A percentile compares a stretch with the other conserved stretches of the same genome.
Conservation (phyloP, 2,888 invertebrate species). For the Yponomeuta evonymella region DNA sequence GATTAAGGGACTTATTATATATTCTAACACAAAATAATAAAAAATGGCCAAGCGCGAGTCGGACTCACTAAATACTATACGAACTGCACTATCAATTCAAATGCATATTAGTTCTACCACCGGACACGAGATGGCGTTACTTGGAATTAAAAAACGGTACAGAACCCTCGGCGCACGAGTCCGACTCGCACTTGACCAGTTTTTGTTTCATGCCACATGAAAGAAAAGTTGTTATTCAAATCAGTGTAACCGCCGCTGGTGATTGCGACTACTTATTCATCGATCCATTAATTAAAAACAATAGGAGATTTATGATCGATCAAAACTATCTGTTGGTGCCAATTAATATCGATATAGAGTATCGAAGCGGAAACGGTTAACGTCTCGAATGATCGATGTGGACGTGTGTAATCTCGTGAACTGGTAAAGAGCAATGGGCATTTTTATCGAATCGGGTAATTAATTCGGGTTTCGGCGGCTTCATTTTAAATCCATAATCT, state of each 20-base stretch:
- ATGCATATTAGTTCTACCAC: too few species aligned
- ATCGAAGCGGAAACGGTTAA: conserved; percentile 45
- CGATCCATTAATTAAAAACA: conserved; percentile 24
- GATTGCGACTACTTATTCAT: background rate
- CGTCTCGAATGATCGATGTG: conserved; percentile 50
- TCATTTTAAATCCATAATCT: background rate
- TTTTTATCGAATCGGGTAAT: conserved; percentile 9
- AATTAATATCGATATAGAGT: conserved; percentile 51
- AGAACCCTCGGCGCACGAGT: too few species aligned
- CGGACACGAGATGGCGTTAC: too few species aligned
- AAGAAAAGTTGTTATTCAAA: background rate
- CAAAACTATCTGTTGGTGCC: conserved; percentile 31
- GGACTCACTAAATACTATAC: too few species aligned
- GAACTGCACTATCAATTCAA: too few species aligned
- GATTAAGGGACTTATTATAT: too few species aligned
- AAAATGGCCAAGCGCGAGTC: too few species aligned
- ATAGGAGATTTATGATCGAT: conserved; percentile 39
- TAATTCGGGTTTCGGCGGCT: background rate
- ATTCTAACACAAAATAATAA: too few species aligned
- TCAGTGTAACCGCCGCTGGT: background rate
- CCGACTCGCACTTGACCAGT: too few species aligned
- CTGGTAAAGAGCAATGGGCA: conserved; percentile 32
- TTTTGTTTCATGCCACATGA: background rate
- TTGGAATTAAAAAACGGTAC: too few species aligned
- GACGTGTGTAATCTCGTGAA: conserved; percentile 37